Evolutionary conservation across 2,797 vertebrate genomes (phyloP).

Genomic region (Arrhamphus sclerolepis): DNA sequence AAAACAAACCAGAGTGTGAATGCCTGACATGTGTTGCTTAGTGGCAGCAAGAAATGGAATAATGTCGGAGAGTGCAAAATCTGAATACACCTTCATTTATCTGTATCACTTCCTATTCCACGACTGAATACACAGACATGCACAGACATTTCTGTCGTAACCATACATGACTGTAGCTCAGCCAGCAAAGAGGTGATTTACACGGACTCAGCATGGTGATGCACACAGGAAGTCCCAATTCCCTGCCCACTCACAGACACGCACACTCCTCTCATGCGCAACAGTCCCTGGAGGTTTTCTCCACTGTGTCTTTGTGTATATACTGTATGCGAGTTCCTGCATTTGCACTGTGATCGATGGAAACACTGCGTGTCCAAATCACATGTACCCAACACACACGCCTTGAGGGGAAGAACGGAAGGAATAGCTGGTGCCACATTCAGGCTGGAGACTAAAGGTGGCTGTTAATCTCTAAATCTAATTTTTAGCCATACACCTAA

Average conservation of each 20-base stretch:
- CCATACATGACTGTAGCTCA: slow-evolving; percentile 14
- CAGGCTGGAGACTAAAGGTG: no score
- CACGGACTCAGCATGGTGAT: slow-evolving; percentile 41
- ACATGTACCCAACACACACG: slow-evolving; percentile 14
- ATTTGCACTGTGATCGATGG: slow-evolving; percentile 43
- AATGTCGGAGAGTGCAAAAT: not conserved
- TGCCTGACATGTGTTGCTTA: slow-evolving; percentile 14
- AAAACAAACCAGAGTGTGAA: slow-evolving; percentile 31
- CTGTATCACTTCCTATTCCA: not conserved
- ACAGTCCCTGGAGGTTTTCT: slow-evolving; percentile 45
- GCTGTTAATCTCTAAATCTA: no score
- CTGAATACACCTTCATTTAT: slow-evolving; percentile 1
- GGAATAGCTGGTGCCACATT: not conserved
- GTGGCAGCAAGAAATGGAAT: slow-evolving; percentile 9
- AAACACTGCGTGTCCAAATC: slow-evolving; percentile 23
- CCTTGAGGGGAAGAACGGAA: slow-evolving; percentile 2
- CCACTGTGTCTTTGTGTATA: slow-evolving; percentile 9
- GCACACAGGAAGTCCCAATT: slow-evolving; percentile 69
- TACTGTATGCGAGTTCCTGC: slow-evolving; percentile 36
- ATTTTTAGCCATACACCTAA: no score
- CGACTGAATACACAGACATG: not conserved
- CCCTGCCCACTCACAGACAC: slow-evolving; percentile 58
- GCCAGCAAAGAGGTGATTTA: slow-evolving; percentile 41
- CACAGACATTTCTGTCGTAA: not conserved
- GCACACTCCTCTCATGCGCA: slow-evolving; percentile 45